Conservation (phyloP, 2,797 vertebrate genomes). For the Sebastes itinus region DNA sequence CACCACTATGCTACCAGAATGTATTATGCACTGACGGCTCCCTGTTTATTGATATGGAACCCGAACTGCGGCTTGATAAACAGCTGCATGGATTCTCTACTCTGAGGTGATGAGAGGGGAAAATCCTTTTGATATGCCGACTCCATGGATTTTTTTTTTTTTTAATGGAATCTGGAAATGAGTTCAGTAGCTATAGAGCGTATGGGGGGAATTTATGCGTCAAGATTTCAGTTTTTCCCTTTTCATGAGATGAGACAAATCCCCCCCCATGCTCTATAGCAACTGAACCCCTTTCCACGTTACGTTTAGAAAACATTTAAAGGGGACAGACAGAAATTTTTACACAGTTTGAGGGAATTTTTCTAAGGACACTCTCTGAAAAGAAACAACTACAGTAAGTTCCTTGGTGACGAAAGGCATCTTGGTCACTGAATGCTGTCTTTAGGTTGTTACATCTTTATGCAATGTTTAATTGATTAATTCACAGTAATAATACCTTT, state of each 20-base stretch:
- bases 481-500: no score
- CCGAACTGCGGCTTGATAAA: conserved; percentile 54
- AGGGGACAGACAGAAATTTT: conserved; percentile 33
- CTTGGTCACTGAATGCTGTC: conserved; percentile 19
- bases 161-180: conserved; percentile 62
- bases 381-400: conserved; percentile 37
- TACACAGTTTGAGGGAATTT: conserved; percentile 16
- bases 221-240: conserved; percentile 19
- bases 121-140: conserved; percentile 58
- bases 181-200: conserved; percentile 42
- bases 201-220: neutral
- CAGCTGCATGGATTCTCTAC: conserved; percentile 44
- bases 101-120: conserved; percentile 61
- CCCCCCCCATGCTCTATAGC: neutral
- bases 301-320: neutral
- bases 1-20: conserved; percentile 32
- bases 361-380: conserved; percentile 23
- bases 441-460: neutral
- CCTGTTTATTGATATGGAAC: conserved; percentile 53
- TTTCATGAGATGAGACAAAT: conserved; percentile 2
- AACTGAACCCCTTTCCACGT: neutral
- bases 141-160: conserved; percentile 52
- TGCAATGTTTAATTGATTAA: neutral
- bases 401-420: conserved; percentile 36
- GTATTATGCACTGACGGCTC: conserved; percentile 40